Percentiles rank a stretch among this genome's conserved stretches.
These are phyloP conservation scores for Rhabdomys dilectus DNA, from an alignment of 2,113 vertebrate species.

Conservation along the genomic window DNA sequence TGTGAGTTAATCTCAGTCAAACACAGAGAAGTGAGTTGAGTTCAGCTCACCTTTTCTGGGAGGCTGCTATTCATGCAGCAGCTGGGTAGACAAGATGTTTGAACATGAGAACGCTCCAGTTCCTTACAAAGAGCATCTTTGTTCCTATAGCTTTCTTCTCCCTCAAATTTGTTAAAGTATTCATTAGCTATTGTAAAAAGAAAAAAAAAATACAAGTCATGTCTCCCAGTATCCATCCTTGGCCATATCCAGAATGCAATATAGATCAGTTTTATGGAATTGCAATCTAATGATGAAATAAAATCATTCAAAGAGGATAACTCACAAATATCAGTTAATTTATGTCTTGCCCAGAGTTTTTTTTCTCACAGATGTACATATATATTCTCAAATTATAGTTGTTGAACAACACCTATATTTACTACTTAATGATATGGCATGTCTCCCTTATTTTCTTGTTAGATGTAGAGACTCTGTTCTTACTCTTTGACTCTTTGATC, in stretches of 20 bases:
- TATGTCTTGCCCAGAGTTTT: background rate
- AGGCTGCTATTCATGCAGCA: rapidly evolving
- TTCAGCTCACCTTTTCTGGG: rapidly evolving
- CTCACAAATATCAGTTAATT: background rate
- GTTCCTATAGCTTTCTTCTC: background rate
- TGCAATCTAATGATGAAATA: background rate
- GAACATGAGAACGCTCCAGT: rapidly evolving
- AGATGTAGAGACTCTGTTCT: background rate
- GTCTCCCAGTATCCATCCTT: background rate
- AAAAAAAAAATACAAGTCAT: background rate
- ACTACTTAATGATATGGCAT: background rate
- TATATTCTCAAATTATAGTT: background rate
- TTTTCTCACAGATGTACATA: background rate
- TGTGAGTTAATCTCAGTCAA: background rate
- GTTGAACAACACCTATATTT: background rate
- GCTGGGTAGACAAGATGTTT: rapidly evolving
- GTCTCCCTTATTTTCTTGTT: background rate
- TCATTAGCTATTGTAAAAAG: background rate
- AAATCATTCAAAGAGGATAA: background rate
- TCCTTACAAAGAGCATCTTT: background rate
- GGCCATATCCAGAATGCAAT: background rate
- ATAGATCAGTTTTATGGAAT: background rate
- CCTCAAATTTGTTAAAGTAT: background rate
- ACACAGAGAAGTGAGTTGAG: background rate
- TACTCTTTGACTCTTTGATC: background rate